Percentiles rank a stretch among this genome's conserved stretches.
These are phyloP conservation scores for Dione vanillae DNA, from an alignment of 2,888 invertebrate species.

Conservation along the genomic window DNA sequence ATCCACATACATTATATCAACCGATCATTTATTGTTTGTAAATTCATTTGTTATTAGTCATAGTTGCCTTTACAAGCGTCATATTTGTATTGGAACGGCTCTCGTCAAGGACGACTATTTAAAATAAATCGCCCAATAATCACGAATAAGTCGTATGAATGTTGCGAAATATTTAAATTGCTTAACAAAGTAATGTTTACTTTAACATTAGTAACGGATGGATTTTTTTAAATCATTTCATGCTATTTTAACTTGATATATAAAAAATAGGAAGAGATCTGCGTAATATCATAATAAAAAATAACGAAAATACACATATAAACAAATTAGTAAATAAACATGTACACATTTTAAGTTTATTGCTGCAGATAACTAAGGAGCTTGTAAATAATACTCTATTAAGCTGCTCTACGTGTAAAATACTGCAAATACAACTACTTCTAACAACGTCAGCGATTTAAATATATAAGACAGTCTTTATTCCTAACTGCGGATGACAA, in stretches of 20 bases:
- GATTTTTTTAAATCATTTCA: background rate
- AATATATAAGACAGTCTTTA: conserved; percentile 36
- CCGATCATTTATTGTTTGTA: conserved; percentile 62
- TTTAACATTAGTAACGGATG: background rate
- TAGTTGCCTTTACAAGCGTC: conserved; percentile 61
- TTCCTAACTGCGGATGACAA: conserved; percentile 43
- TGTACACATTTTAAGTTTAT: background rate
- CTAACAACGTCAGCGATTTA: conserved; percentile 25
- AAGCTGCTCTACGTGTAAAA: background rate
- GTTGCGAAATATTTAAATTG: conserved; percentile 28
- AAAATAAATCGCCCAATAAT: conserved; percentile 53
- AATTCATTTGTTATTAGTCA: conserved; percentile 69
- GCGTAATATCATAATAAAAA: background rate
- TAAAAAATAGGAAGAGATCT: background rate
- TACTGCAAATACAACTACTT: conserved; percentile 18
- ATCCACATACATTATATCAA: conserved; percentile 40
- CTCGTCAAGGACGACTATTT: conserved; percentile 62
- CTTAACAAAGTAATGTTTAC: background rate
- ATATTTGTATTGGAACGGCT: conserved; percentile 61
- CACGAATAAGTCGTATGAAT: conserved; percentile 37
- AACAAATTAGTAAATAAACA: no score
- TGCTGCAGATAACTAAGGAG: conserved; percentile 9
- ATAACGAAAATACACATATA: background rate
- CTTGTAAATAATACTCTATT: conserved; percentile 7
- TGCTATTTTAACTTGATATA: background rate